These are phyloP conservation scores for Australoheros scitulus DNA, from an alignment of 2,113 vertebrate species.

Conservation along the genomic window DNA sequence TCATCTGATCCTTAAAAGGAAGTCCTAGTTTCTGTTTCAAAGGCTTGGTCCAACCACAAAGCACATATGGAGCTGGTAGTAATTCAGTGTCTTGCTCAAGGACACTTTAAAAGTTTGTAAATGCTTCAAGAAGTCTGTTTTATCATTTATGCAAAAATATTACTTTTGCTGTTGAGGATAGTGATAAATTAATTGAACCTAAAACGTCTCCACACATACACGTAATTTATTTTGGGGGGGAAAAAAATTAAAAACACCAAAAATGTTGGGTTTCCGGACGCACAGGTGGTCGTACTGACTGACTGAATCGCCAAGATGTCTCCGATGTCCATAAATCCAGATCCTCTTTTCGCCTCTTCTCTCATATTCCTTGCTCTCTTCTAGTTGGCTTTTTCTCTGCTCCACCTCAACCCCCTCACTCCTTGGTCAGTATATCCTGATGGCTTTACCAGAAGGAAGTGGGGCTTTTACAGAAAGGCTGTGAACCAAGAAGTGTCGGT, in stretches of 20 bases:
- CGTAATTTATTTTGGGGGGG: background rate
- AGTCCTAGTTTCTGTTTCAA: conserved; percentile 28
- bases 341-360: conserved; percentile 7
- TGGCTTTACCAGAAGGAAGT: conserved; percentile 72
- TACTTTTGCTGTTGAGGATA: background rate
- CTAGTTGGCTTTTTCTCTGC: conserved; percentile 16
- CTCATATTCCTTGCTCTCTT: background rate
- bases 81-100: conserved; percentile 14
- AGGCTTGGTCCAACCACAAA: conserved; percentile 9
- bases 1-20: conserved; percentile 18
- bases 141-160: conserved; percentile 1
- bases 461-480: conserved; percentile 35
- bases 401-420: conserved; percentile 27
- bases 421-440: conserved; percentile 47
- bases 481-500: conserved; percentile 36
- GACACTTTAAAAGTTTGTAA: conserved; percentile 2
- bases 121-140: background rate
- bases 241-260: background rate
- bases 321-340: background rate
- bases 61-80: background rate
- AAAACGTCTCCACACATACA: background rate
- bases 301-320: background rate
- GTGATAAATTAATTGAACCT: background rate
- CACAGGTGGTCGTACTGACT: background rate
- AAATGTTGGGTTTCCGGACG: background rate